phyloP scores from a whole-genome alignment of 1,140 invertebrate genomes.

The Archegozetes longisetosus region DNA sequence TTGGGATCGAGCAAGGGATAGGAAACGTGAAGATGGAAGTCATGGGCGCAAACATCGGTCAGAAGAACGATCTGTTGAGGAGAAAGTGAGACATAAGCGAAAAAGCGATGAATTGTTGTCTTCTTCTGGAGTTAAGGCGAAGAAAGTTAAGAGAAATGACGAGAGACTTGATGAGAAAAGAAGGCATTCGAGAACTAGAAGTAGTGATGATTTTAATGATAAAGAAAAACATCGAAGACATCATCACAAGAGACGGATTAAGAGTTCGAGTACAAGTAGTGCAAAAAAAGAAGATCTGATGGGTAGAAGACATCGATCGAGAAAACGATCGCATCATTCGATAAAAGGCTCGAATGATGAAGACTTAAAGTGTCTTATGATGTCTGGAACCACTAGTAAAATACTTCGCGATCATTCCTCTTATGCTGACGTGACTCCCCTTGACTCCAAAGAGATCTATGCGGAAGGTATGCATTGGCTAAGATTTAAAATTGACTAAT shows the following conservation, averaged over 20 bases:
- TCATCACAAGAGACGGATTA: not conserved
- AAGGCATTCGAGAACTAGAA: too few relatives aligned
- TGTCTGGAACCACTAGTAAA: too few relatives aligned
- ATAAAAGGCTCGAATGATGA: not conserved
- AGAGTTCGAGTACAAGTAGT: not conserved
- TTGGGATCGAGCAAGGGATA: not conserved
- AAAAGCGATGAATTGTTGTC: too few relatives aligned
- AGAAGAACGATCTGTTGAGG: too few relatives aligned
- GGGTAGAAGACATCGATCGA: not conserved
- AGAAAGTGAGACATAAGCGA: too few relatives aligned
- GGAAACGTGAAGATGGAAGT: not conserved
- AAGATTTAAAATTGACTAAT: not conserved
- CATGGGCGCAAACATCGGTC: not conserved
- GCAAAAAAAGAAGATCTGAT: not conserved
- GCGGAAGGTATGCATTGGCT: conserved; percentile 43
- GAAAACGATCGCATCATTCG: too few relatives aligned
- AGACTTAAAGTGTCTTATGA: not conserved
- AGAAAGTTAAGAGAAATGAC: not conserved
- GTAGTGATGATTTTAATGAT: not conserved
- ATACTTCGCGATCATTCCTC: conserved; percentile 23
- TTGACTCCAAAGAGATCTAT: conserved; percentile 58
- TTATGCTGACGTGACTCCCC: conserved; percentile 34
- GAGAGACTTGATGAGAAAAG: not conserved
- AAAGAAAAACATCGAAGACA: not conserved
- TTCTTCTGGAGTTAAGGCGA: not conserved